Base-by-base conservation (phyloP, 2,113 vertebrate species). In the Sinosuthora webbiana region DNA sequence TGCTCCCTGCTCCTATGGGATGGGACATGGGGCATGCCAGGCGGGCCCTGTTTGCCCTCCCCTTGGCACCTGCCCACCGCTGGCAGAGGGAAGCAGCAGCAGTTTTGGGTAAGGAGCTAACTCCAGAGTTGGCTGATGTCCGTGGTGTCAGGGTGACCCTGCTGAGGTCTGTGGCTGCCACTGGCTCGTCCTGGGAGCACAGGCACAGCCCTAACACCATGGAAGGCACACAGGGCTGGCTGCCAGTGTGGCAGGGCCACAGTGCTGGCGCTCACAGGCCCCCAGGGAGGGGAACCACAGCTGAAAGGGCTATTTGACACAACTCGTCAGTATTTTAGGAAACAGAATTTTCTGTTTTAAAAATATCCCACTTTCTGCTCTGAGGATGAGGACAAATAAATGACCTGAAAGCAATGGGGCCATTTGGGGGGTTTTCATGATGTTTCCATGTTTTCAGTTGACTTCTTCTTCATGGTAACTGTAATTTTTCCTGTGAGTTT, bases 141-240 rank as follows among this genome's bases (percentile, higher is more conserved):
- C 49, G 65, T 49, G 0, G 0, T 50, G 71, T 23, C 41, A 3
- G 49, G 24, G 3, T 91, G 94, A 93, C 92, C 92, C 60, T 0
- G 1, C 65, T n/a, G 92, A 19, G 70, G 60, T 28, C 86, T 90
- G 82, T 2, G 50, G 88, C 75, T 50, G 87, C 64, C 15, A 3
- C 28, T 14, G 3, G 17, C 80, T 12, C 2, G 0, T 3, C 17
- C 68, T 13, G 42, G 24, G 24, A 30, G 55, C 7, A 2, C 0
- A 2, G 53, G 53, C 69, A 68, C 69, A 89, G 78, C 50, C 55
- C 79, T 20, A 41, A 18, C 53, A 68, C 60, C 60, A 14, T 25
- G 65, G 53, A n/a, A 28, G 27, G 50, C 12, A 11, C 2, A 5
- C 4, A 19, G 68, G 42, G 37, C 15, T 4, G 1, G 22, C 13